Evolutionary conservation across 2,888 invertebrate genomes (phyloP), one percentile per base, ranked within the genome.

Genomic region (Lasioglossum figueresi): DNA sequence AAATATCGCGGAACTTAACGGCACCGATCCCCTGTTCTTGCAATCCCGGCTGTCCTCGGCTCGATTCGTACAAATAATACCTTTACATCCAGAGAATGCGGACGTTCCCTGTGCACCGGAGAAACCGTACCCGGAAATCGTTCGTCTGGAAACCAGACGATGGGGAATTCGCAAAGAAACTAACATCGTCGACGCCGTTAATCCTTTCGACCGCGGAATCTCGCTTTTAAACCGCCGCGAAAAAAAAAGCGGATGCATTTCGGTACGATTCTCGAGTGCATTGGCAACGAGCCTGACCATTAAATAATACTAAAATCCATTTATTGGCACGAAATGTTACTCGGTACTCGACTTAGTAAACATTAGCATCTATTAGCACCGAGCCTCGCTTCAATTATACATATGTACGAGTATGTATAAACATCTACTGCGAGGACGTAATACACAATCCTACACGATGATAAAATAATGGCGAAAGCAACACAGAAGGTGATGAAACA

Each of bases 1-100:
- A 90, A 90, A 90, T 90, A 88, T 90, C 84, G 82, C 76, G 82
- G 66, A 88, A 88, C 84, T 90, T 90, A 88, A 84, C 78, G 78
- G 86, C 78, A 72, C 45, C 81, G 82, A 77, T 88, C 72, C 80
- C 23, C 74, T 23, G 14, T 59, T 73, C 71, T 43, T 72, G 48
- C 74, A 31, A 74, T 71, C 31, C 81, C 59, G 37, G 16, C 76
- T 66, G 76, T 76, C 84, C 59, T 27, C 71, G 80, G 70, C n/a
- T 52, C 77, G 79, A 63, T 76, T n/a, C 79, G 77, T 80, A 73
- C 84, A 88, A 88, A 87, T 84, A 88, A 82, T 73, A 78, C 84
- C 70, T 74, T 52, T 80, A 76, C 76, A 80, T 82, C 63, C 37
- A 16, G 78, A 70, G 82, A 87, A 87, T 82, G 81, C 59, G 68